These are phyloP conservation scores for Cercopithecus mitis DNA, from an alignment of 2,797 vertebrate genomes.

Conservation along the genomic window DNA sequence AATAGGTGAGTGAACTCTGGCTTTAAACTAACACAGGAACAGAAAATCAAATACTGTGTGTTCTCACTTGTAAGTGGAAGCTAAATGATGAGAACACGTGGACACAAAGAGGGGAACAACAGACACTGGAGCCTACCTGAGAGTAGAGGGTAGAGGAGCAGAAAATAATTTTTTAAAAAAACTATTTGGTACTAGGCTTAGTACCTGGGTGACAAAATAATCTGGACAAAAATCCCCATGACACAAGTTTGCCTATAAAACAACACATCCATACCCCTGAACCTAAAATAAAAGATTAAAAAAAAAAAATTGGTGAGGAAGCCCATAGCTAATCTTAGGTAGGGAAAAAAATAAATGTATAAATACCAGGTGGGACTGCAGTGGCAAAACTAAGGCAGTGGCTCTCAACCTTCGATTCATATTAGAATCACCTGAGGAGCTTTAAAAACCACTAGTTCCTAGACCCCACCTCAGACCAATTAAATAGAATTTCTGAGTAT, in stretches of 20 bases:
- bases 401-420: not conserved
- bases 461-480: not conserved
- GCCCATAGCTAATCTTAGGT: not conserved
- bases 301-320: no score
- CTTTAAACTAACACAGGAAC: not conserved
- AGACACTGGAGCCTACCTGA: not conserved
- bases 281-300: not conserved
- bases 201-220: not conserved
- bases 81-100: no score
- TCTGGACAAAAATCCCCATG: not conserved
- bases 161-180: not conserved
- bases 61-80: not conserved
- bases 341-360: not conserved
- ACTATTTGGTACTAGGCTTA: not conserved
- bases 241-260: not conserved
- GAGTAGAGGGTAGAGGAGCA: not conserved
- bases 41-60: not conserved
- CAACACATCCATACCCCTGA: not conserved
- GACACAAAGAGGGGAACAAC: not conserved
- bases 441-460: not conserved
- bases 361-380: not conserved
- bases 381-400: not conserved
- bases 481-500: conserved; percentile 1
- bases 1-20: not conserved
- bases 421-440: not conserved